Evolutionary conservation across 23 tunicate genomes (phyloP), one percentile per base, ranked within the genome.

Genomic region (Oikopleura dioica): DNA sequence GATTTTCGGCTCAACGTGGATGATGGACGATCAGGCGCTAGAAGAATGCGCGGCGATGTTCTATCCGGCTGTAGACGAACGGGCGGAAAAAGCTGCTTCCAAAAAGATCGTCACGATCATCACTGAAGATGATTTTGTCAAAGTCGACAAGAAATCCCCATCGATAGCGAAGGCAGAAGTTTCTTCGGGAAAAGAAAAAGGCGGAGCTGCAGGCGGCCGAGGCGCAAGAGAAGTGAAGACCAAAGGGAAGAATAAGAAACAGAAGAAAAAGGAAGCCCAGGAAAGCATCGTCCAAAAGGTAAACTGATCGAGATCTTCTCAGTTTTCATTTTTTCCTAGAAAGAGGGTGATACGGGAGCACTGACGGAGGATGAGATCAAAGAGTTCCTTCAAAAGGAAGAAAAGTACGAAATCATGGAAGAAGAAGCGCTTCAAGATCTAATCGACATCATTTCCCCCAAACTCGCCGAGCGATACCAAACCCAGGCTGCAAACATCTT

Each of bases 161-260:
- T 23, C 16, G 33, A 44, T 9, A 44, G 16, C 9, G 9, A 44
- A 44, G 16, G 55, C 9, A 44, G 16, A 9, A 44, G 72, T 12
- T 12, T 21, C 33, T 28, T 2, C 4, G 4, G 72, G 32, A 16
- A 63, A 63, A 63, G 72, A 63, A 63, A 63, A 63, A 28, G 72
- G 72, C 29, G 72, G 72, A n/a, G n/a, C n/a, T 63, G 72, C 30
- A 24, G 72, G 72, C 33, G 72, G 72, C 33, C 29, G 72, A 28
- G 72, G 72, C 33, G 72, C 72, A 16, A 24, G 72, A 63, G 72
- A 63, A 63, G 33, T 28, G 2, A 63, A 63, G 26, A 63, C 72
- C 2, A 63, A 63, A 31, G 72, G 72, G 26, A 63, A 63, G 26
- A 31, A 31, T 63, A 63, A 24, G 55, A 44, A 44, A 44, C 55